phyloP scores from a whole-genome alignment of 2,797 vertebrate genomes.

The Saxicola maurus region DNA sequence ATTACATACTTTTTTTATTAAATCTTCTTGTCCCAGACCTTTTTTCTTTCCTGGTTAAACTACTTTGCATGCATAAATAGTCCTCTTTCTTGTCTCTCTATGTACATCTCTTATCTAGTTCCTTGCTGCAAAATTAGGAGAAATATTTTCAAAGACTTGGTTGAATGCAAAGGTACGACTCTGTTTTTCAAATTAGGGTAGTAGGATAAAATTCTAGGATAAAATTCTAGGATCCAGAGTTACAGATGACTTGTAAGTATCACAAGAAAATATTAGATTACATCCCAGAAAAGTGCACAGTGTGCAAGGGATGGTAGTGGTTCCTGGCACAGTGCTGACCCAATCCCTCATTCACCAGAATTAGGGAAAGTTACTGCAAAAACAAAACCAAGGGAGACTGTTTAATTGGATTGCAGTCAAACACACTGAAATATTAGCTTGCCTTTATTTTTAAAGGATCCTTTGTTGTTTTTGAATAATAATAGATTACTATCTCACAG shows the following conservation, averaged over 20 bases:
- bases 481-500: not conserved
- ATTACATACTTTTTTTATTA: not conserved
- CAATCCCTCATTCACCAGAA: accelerated
- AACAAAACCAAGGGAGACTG: not conserved
- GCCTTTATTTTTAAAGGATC: not conserved
- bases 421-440: not conserved
- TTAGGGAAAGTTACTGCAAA: not conserved
- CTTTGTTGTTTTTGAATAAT: not conserved
- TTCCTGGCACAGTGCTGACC: not conserved
- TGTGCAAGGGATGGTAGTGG: accelerated
- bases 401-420: not conserved
- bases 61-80: not conserved
- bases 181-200: not conserved
- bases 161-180: not conserved
- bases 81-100: not conserved
- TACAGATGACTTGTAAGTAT: not conserved
- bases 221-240: not conserved
- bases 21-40: not conserved
- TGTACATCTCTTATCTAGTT: not conserved
- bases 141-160: not conserved
- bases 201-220: not conserved
- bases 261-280: not conserved
- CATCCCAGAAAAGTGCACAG: not conserved
- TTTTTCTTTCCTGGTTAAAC: not conserved
- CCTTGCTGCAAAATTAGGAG: not conserved